Percentiles rank a stretch among this genome's conserved stretches.
These are phyloP conservation scores for Lampris megalopsis DNA, from an alignment of 2,113 vertebrate species.

Conservation along the genomic window DNA sequence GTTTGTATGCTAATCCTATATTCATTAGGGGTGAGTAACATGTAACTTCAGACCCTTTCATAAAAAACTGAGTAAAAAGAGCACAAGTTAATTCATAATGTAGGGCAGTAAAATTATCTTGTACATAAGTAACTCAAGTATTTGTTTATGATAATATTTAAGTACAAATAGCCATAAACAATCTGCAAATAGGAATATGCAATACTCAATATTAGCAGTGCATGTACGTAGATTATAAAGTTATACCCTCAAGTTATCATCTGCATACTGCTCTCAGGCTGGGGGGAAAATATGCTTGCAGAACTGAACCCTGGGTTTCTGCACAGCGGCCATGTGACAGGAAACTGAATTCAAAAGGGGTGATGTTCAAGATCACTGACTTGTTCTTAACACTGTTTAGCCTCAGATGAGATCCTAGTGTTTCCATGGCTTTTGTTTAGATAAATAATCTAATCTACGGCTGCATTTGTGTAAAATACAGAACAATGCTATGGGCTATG, in stretches of 20 bases:
- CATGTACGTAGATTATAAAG: neutral
- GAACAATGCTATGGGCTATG: neutral
- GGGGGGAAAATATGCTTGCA: conserved; percentile 15
- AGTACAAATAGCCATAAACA: too few relatives aligned
- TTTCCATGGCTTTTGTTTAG: neutral
- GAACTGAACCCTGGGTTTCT: neutral
- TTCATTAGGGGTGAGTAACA: too few relatives aligned
- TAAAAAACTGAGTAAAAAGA: too few relatives aligned
- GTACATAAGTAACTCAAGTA: too few relatives aligned
- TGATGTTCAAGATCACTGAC: conserved; percentile 59
- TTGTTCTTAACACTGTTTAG: conserved; percentile 21
- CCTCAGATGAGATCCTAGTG: neutral
- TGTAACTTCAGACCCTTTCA: too few relatives aligned
- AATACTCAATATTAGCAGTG: too few relatives aligned
- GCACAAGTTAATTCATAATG: too few relatives aligned
- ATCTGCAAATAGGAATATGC: too few relatives aligned
- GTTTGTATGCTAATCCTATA: too few relatives aligned
- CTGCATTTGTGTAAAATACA: neutral
- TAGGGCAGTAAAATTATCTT: too few relatives aligned
- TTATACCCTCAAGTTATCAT: neutral
- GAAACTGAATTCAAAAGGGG: conserved; percentile 49
- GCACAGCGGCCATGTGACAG: conserved; percentile 63
- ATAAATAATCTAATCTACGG: neutral
- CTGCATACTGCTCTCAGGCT: conserved; percentile 20
- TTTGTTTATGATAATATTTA: too few relatives aligned